Base-by-base conservation (phyloP, 2,888 invertebrate species). In the Drosophila phalerata region DNA sequence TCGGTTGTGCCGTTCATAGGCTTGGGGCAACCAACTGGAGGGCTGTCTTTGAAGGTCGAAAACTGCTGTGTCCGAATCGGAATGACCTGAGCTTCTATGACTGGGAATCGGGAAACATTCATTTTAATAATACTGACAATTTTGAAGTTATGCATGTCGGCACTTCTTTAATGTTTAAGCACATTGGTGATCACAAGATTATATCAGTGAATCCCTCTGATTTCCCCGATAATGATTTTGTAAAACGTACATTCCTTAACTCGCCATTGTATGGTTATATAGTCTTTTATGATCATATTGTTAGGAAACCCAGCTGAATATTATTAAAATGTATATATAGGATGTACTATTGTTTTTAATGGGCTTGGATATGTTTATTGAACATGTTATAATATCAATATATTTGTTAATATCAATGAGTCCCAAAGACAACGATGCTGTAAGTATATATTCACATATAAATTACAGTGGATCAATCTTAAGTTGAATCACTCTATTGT, bases 81-180 rank as follows among this genome's bases (percentile, higher is more conserved):
- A 40, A n/a, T 3, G 56, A 81, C 15, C 48, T 81, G 0, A 81
- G 84, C 6, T 81, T 61, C 30, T 79, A 69, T 19, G 81, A 81
- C 19, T 81, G 84, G 76, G 73, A 67, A 13, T 64, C 49, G n/a
- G 65, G 79, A 1, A 47, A 6, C 0, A 42, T 79, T 13, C n/a
- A 15, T 17, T 49, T 30, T 6, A 84, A 70, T 22, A 47, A 67
- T 22, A 81, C 66, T 3, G 67, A 61, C 1, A 81, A 84, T 25
- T 81, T 65, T 17, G 48, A 60, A 0, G 60, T 65, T 10, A 17
- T 84, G 3, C 64, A 69, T 3, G 25, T 56, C 28, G 69, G 77
- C 0, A 32, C 65, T 0, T 47, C 66, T 4, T 58, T 81, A 2
- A 67, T 52, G 65, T 74, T 74, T 8, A 53, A 49, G 5, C 79